A percentile compares a stretch with the other conserved stretches of the same genome.
These are phyloP conservation scores for Troides oblongomaculatus DNA, from an alignment of 2,888 invertebrate genomes.

Conservation along the genomic window DNA sequence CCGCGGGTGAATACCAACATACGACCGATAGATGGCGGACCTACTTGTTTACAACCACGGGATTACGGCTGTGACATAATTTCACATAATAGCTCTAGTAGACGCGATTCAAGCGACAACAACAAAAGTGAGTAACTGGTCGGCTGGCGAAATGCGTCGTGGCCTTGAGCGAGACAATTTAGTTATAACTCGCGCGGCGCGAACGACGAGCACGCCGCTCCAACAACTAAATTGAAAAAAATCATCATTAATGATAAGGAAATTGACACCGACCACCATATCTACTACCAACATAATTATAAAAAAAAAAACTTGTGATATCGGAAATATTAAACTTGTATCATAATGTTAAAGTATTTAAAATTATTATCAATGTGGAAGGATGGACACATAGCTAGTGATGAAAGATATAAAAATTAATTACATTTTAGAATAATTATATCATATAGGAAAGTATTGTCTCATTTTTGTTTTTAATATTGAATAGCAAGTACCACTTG, in stretches of 20 bases:
- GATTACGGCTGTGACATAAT: slow-evolving; percentile 60
- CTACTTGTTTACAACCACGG: slow-evolving; percentile 53
- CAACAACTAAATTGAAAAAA: slow-evolving; percentile 19
- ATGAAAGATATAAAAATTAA: no score
- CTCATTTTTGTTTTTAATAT: neutral
- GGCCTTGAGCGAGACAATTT: slow-evolving; percentile 24
- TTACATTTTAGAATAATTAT: neutral
- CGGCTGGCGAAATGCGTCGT: slow-evolving; percentile 13
- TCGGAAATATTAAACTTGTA: neutral
- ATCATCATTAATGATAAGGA: slow-evolving; percentile 4
- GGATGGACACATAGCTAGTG: no score
- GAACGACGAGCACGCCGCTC: slow-evolving; percentile 3
- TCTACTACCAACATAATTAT: neutral
- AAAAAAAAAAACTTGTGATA: neutral
- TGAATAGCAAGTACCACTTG: no score
- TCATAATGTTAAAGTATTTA: no score
- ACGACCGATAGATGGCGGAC: slow-evolving; percentile 53
- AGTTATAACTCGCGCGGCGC: slow-evolving; percentile 10
- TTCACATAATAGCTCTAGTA: slow-evolving; percentile 47
- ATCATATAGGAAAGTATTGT: neutral
- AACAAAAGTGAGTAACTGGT: slow-evolving; percentile 29
- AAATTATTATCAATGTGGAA: no score
- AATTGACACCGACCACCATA: slow-evolving; percentile 12
- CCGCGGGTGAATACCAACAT: slow-evolving; percentile 33
- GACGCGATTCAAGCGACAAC: slow-evolving; percentile 25